Base-by-base conservation (phyloP, 2,113 vertebrate species). In the Eira barbara region DNA sequence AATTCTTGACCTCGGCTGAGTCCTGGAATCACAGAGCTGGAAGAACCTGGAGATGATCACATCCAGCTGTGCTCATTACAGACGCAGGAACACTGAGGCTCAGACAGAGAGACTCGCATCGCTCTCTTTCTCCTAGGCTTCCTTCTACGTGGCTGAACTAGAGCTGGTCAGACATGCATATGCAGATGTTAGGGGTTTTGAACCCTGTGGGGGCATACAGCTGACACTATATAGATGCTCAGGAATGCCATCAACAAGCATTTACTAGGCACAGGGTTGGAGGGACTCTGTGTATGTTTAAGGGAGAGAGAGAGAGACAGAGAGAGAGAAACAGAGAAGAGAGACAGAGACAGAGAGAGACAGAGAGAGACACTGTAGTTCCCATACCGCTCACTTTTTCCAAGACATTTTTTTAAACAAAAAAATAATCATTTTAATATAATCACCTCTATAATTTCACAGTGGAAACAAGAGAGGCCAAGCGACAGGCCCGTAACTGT, bases 341-440 rank as follows among this genome's bases (percentile, higher is more conserved):
- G 2, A 57, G 3, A 57, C 0, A 34, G 13, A 5, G 4, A 69
- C 39, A 42, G 39, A 55, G 55, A 57, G 2, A 55, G 2, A 57
- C 0, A 34, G 13, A 5, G 4, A 69, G 10, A 82, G 4, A 61
- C 3, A 34, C 1, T 61, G 9, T 6, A 12, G n/a, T 63, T 39
- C 47, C 71, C 63, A 59, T 39, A 45, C 27, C 27, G 3, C n/a
- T 71, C 4, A 1, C 3, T 57, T 83, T 39, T 84, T 84, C 34
- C 13, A 73, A 81, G 42, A 36, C 3, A 3, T 3, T 42, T 74
- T 73, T 57, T 52, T 67, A 52, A 20, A 80, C 52, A 49, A 57
- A 52, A 69, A 91, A 39, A 78, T 18, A 71, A 83, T 39, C 9
- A 57, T 49, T 89, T 95, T 45, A 92, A 47, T 49, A 49, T 7